Percentiles rank a stretch among this genome's conserved stretches.
These are phyloP conservation scores for Azemiops feae DNA, from an alignment of 2,113 vertebrate genomes.

Conservation along the genomic window DNA sequence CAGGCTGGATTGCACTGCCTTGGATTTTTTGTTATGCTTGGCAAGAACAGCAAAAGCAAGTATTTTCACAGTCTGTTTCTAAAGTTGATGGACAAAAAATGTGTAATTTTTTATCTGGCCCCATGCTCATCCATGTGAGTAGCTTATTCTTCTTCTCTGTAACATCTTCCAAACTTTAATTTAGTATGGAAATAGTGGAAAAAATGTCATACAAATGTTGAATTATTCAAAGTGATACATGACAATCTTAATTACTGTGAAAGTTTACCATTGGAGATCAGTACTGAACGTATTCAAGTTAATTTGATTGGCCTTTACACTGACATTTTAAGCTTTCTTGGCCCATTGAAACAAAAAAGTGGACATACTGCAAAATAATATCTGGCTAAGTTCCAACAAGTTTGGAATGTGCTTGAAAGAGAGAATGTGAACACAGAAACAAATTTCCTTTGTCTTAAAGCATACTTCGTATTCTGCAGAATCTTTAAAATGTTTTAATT, in stretches of 20 bases:
- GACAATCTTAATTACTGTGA: conserved; percentile 29
- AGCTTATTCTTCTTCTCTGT: background rate
- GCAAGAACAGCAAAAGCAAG: background rate
- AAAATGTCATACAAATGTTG: background rate
- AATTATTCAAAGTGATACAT: conserved; percentile 19
- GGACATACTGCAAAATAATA: background rate
- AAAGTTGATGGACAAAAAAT: conserved; percentile 24
- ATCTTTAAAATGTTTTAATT: background rate
- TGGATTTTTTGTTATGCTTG: conserved; percentile 2
- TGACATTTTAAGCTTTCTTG: conserved; percentile 35
- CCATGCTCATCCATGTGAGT: background rate
- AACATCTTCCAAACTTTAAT: conserved; percentile 10
- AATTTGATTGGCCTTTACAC: conserved; percentile 39
- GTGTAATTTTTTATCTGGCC: background rate
- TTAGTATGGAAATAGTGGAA: background rate
- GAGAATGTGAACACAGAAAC: background rate
- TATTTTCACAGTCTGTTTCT: conserved; percentile 17
- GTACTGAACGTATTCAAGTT: conserved; percentile 3
- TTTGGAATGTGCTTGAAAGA: background rate
- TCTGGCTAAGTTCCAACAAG: background rate
- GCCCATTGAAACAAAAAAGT: conserved; percentile 8
- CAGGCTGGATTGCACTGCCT: background rate
- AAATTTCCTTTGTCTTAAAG: background rate
- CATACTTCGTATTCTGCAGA: background rate
- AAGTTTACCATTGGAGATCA: conserved; percentile 27